Percentiles rank a stretch among this genome's conserved stretches.
These are phyloP conservation scores for Altica lythri DNA, from an alignment of 2,888 invertebrate species.

Conservation along the genomic window DNA sequence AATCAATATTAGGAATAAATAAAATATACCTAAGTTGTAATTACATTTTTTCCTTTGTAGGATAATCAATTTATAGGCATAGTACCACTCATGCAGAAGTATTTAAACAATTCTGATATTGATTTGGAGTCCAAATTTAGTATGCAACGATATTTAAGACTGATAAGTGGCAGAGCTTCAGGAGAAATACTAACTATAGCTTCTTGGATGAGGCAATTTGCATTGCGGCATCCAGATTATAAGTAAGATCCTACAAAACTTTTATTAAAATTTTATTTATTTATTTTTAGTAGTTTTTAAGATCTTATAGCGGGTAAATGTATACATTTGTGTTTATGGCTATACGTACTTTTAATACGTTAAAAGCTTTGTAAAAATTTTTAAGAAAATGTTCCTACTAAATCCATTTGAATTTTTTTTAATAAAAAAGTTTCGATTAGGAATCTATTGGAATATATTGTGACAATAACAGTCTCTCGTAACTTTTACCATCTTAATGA, in stretches of 20 bases:
- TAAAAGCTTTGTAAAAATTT: too few species aligned
- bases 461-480: too few species aligned
- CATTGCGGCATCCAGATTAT: slow-evolving; percentile 87
- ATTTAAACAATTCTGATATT: slow-evolving; percentile 92
- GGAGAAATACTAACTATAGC: slow-evolving; percentile 94
- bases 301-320: background rate
- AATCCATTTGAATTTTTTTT: too few species aligned
- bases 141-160: slow-evolving; percentile 91
- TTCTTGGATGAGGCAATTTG: slow-evolving; percentile 90
- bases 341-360: background rate
- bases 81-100: slow-evolving; percentile 90
- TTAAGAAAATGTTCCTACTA: too few species aligned
- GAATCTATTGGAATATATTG: too few species aligned
- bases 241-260: too few species aligned
- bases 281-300: background rate
- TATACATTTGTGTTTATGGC: background rate
- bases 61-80: slow-evolving; percentile 91
- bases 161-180: slow-evolving; percentile 84
- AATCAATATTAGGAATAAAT: too few species aligned
- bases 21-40: background rate
- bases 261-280: slow-evolving; percentile 33
- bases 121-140: slow-evolving; percentile 98
- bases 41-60: slow-evolving; percentile 55
- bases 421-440: too few species aligned
- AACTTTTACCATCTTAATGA: too few species aligned